Conservation (phyloP, 1,140 invertebrate species). For the Thalassaphorura encarpata region DNA sequence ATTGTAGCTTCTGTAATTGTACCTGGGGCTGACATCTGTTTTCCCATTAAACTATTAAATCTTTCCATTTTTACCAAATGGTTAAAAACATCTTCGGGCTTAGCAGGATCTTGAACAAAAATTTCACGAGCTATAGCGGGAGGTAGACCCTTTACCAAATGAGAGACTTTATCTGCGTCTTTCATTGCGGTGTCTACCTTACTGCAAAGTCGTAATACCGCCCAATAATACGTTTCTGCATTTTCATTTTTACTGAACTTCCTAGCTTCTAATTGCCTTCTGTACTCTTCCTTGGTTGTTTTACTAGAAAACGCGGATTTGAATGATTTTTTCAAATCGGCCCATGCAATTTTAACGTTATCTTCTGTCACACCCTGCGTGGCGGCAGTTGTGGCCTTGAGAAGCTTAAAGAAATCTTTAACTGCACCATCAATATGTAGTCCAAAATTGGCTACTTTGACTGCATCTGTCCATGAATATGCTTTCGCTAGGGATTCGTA, state of each 20-base stretch:
- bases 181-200: neutral
- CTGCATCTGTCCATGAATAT: neutral
- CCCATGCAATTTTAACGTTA: neutral
- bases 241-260: neutral
- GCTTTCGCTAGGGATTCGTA: neutral
- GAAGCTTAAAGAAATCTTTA: neutral
- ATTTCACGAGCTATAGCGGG: neutral
- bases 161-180: neutral
- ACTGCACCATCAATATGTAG: neutral
- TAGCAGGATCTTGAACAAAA: neutral
- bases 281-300: neutral
- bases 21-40: neutral
- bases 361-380: neutral
- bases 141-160: neutral
- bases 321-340: neutral
- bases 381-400: neutral
- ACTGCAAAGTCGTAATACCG: neutral
- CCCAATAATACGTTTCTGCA: neutral
- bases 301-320: neutral
- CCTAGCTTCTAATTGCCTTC: neutral
- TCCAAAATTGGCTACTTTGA: neutral
- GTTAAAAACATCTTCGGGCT: neutral
- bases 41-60: neutral
- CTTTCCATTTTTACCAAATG: neutral
- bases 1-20: neutral